Base-by-base conservation (phyloP, 2,888 invertebrate genomes). In the Acrocyrtus sp. region DNA sequence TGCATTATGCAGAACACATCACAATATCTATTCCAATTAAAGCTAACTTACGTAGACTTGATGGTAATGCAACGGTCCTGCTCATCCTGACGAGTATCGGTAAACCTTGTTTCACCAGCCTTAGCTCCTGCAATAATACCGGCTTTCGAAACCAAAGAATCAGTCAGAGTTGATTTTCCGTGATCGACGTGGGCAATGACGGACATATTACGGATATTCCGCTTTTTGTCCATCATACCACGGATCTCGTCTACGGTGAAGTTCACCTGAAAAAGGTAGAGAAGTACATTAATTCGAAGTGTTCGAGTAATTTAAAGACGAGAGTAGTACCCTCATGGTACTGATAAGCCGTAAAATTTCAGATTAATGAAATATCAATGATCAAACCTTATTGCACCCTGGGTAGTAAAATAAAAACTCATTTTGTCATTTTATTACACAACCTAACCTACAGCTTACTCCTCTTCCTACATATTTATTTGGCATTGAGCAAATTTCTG, bases 171-270 rank as follows among this genome's bases (percentile, higher is more conserved):
- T 81, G 99, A 98, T 88, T 99, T 98, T 85, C 99, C 99, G 87
- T 99, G 99, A 89, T 99, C 99, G 82, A 99, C 99, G 88, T 99
- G 99, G 83, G 99, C 99, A 86, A 99, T 99, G 87, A 99, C 99
- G 85, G 98, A 99, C 98, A 99, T 99, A 89, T 99, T 99, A 86
- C 99, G 92, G 89, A 99, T 99, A 86, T 99, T 99, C 89, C 89
- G 90, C 90, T 98, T 98, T 87, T 95, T 95, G 94, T 99, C 98
- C 99, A 99, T 99, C 92, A 99, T 95, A 86, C 84, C 88, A 88
- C 99, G 95, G 90, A 99, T 98, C 89, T 99, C 97, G 89, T 98
- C 98, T 88, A 99, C 95, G 82, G 98, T 99, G 88, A 99, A 99
- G 92, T 99, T 99, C 91, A 99, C 99, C 99, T 98, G 83, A 47